Evolutionary conservation across 2,888 invertebrate species (phyloP).

Genomic region (Nymphalis urticae): DNA sequence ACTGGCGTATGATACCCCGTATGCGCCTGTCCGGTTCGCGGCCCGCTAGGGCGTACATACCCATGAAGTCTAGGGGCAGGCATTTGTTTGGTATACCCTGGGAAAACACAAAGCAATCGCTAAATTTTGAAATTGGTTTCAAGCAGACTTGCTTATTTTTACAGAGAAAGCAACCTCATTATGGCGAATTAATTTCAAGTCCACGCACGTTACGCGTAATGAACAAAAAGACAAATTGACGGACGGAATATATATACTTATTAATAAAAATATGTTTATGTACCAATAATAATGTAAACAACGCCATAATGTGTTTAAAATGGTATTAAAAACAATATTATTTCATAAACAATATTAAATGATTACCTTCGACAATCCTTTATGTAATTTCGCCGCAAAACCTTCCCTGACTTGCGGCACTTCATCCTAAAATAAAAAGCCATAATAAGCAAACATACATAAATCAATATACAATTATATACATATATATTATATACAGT

Average conservation of each 20-base stretch:
- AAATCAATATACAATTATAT: constrained; percentile 1
- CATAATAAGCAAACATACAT: constrained; percentile 40
- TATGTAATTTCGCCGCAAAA: constrained; percentile 95
- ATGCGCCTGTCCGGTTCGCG: constrained; percentile 92
- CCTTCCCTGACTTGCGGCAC: constrained; percentile 93
- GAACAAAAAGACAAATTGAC: no score
- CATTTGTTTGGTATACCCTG: constrained; percentile 93
- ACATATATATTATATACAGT: no score
- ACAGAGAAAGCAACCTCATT: no score
- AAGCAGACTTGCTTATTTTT: no score
- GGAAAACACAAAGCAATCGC: neutral
- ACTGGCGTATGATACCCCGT: constrained; percentile 86
- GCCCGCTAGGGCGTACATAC: constrained; percentile 94
- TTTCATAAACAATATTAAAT: neutral
- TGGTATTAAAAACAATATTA: no score
- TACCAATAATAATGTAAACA: no score
- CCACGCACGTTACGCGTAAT: no score
- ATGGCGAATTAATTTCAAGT: no score
- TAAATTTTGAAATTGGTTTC: no score
- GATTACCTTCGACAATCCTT: constrained; percentile 85
- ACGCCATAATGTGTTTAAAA: no score
- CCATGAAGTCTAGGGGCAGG: constrained; percentile 97
- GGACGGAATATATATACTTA: no score
- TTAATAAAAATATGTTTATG: no score
- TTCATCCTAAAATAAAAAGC: constrained; percentile 81